Evolutionary conservation across 2,113 vertebrate species (phyloP).

Genomic region (Ochotona princeps): DNA sequence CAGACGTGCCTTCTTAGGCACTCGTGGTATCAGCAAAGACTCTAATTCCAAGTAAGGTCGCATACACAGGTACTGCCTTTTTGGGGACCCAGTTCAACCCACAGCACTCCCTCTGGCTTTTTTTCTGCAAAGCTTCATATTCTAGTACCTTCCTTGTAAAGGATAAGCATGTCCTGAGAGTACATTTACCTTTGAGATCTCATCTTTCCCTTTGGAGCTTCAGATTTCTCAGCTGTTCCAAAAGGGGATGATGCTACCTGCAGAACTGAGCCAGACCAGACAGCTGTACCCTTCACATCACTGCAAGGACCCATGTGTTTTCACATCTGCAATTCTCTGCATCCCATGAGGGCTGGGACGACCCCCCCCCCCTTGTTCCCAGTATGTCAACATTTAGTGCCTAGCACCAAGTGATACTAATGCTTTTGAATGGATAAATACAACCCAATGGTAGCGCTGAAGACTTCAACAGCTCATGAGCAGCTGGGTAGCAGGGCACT

Average conservation of each 20-base stretch:
- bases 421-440: not conserved
- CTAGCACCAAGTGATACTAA: not conserved
- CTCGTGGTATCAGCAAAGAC: not conserved
- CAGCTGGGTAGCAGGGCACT: not conserved
- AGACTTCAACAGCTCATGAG: accelerated
- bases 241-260: not conserved
- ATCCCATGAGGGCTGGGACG: no score
- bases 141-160: not conserved
- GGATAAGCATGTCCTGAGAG: not conserved
- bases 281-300: no score
- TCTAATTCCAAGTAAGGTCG: not conserved
- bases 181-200: not conserved
- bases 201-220: not conserved
- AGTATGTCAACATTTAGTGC: not conserved
- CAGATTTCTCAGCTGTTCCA: not conserved
- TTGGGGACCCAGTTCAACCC: accelerated
- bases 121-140: not conserved
- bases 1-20: not conserved
- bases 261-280: not conserved
- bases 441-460: not conserved
- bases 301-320: no score
- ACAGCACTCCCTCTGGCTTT: not conserved
- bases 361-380: no score
- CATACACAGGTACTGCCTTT: not conserved
- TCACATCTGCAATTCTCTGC: not conserved